These are phyloP conservation scores for Oreonectes daqikongensis DNA, from an alignment of 2,797 vertebrate genomes.

Conservation along the genomic window DNA sequence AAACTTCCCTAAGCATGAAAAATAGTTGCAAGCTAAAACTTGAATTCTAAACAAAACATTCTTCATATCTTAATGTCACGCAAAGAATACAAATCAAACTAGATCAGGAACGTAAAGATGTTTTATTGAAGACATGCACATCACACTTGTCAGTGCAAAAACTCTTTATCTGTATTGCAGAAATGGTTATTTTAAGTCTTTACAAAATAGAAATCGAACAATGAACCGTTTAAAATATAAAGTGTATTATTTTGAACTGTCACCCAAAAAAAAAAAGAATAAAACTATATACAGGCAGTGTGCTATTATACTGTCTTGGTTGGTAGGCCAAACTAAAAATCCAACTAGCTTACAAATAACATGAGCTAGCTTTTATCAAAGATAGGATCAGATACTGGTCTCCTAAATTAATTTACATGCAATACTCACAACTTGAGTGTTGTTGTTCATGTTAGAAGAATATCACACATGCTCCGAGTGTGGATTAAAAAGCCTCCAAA, in stretches of 20 bases:
- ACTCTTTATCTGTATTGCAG: conserved; percentile 87
- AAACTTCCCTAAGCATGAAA: not conserved
- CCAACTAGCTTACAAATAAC: too few species aligned
- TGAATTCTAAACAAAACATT: not conserved
- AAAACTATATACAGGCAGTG: conserved; percentile 84
- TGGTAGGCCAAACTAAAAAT: too few species aligned
- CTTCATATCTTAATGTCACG: too few species aligned
- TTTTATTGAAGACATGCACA: conserved; percentile 94
- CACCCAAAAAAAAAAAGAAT: conserved; percentile 85
- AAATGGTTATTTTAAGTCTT: conserved; percentile 84
- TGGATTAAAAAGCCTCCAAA: not conserved
- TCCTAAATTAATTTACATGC: not conserved
- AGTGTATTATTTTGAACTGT: conserved; percentile 80
- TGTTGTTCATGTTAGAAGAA: not conserved
- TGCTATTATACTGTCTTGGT: conserved; percentile 81
- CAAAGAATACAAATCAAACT: too few species aligned
- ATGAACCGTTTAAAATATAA: conserved; percentile 86
- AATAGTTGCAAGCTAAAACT: not conserved
- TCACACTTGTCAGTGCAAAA: conserved; percentile 92
- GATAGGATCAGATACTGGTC: not conserved
- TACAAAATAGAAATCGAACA: conserved; percentile 94
- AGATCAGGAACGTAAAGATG: conserved; percentile 83
- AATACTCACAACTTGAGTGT: not conserved
- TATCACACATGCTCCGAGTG: not conserved
- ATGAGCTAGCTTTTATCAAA: too few species aligned